Evolutionary conservation across 2,888 invertebrate species (phyloP).

Genomic region (Harpalus rufipes): DNA sequence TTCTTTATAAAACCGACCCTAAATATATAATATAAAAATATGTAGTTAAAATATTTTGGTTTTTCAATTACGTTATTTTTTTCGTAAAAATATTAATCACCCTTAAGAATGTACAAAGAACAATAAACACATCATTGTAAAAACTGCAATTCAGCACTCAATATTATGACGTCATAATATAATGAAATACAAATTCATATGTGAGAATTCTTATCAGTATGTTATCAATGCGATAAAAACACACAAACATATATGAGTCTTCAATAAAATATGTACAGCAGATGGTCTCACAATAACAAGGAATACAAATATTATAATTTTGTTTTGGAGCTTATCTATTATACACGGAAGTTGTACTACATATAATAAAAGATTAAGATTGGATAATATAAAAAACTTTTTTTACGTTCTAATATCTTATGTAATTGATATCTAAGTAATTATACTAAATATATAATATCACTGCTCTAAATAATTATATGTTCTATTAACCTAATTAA

Average conservation of each 20-base stretch:
- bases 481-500: too few relatives aligned
- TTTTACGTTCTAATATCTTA: background rate
- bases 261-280: background rate
- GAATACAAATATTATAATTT: background rate
- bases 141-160: background rate
- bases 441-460: too few relatives aligned
- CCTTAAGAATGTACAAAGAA: background rate
- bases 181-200: background rate
- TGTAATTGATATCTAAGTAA: too few relatives aligned
- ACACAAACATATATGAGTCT: constrained; percentile 3
- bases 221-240: background rate
- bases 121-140: background rate
- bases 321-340: background rate
- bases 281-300: constrained; percentile 7
- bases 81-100: background rate
- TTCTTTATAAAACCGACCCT: too few relatives aligned
- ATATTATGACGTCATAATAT: constrained; percentile 16
- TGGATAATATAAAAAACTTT: background rate
- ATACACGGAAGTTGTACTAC: background rate
- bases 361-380: background rate
- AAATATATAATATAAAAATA: background rate
- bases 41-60: background rate
- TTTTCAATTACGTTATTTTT: background rate
- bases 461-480: too few relatives aligned
- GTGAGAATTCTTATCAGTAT: background rate